Evolutionary conservation across 2,113 vertebrate genomes (phyloP).

Genomic region (Oreotrochilus melanogaster): DNA sequence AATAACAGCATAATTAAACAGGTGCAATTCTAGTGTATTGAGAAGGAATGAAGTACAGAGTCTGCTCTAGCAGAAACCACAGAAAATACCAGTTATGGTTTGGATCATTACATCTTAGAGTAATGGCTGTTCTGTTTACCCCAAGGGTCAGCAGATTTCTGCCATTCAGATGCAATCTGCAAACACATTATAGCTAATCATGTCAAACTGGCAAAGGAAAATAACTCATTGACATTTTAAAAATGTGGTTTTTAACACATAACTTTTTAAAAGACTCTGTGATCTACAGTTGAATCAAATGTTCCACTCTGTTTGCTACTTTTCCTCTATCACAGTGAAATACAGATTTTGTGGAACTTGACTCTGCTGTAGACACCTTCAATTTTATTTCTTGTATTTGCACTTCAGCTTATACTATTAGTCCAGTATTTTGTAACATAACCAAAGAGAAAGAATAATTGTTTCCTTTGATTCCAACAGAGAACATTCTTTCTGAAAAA

Average conservation of each 20-base stretch:
- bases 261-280: background rate
- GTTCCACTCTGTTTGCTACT: background rate
- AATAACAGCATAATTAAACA: constrained; percentile 30
- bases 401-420: background rate
- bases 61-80: background rate
- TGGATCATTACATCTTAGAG: constrained; percentile 35
- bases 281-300: background rate
- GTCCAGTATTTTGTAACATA: background rate
- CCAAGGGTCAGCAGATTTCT: constrained; percentile 55
- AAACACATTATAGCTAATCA: constrained; percentile 27
- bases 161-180: constrained; percentile 24
- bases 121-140: constrained; percentile 33
- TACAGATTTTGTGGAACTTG: background rate
- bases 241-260: background rate
- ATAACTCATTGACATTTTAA: background rate
- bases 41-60: background rate
- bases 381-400: background rate
- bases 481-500: background rate
- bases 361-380: background rate
- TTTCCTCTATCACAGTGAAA: background rate
- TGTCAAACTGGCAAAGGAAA: constrained; percentile 21
- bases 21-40: constrained; percentile 21
- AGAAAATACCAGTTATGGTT: constrained; percentile 10
- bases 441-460: background rate
- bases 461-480: background rate